These are phyloP conservation scores for Cochlearius cochlearius DNA, from an alignment of 2,113 vertebrate species.

Conservation along the genomic window DNA sequence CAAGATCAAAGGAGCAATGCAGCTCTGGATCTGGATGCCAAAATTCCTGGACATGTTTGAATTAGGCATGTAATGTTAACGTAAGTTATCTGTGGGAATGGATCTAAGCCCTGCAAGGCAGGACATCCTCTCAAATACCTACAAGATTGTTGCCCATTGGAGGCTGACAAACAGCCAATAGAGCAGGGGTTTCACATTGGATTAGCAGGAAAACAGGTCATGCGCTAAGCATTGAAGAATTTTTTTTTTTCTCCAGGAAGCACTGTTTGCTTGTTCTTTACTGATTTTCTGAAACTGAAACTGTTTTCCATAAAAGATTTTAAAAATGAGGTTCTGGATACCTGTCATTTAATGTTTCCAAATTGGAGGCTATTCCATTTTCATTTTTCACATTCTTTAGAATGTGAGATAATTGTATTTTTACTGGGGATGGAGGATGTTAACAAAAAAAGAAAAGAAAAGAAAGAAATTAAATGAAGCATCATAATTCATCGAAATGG, in stretches of 20 bases:
- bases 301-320: not conserved
- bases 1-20: not conserved
- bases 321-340: not conserved
- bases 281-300: not conserved
- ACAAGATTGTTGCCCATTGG: not conserved
- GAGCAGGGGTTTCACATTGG: not conserved
- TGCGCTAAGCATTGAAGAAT: not conserved
- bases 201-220: not conserved
- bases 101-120: not conserved
- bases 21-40: not conserved
- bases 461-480: not conserved
- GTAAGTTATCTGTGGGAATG: too few relatives aligned
- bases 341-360: not conserved
- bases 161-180: not conserved
- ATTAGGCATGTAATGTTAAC: not conserved
- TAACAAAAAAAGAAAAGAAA: not conserved
- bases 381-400: not conserved
- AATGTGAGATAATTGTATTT: not conserved
- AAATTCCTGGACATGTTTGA: not conserved
- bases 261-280: not conserved
- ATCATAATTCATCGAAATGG: not conserved
- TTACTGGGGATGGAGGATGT: not conserved
- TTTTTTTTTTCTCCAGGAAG: not conserved
- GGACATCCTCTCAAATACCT: not conserved
- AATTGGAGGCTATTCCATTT: not conserved